Base-by-base conservation (phyloP, 2,888 invertebrate genomes). In the Laothoe populi region DNA sequence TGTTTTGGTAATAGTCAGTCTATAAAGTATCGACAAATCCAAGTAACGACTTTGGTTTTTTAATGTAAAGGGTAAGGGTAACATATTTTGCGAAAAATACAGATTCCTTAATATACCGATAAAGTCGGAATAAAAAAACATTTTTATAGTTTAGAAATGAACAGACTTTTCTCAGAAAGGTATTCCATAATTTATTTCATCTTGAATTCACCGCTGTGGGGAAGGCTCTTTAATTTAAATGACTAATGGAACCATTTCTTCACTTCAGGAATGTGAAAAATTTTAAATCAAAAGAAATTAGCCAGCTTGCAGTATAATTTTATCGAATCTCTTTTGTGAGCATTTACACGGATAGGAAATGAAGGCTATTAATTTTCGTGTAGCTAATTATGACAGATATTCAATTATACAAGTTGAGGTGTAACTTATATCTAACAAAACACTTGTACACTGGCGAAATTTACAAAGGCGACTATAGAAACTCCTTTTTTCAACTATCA, bases 161-260 rank as follows among this genome's bases (percentile, higher is more conserved):
- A 86, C 83, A 81, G 73, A 82, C 84, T 83, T 86, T 82, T 79
- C 74, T 79, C 67, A 65, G 68, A 74, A 72, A 75, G 71, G 77
- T 79, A 81, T 83, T 83, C 79, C 21, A 80, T 81, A 86, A 84
- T 86, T 84, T 84, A 83, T 86, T 84, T 82, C 76, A 77, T 81
- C 76, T 82, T 75, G 74, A 74, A 79, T 81, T 79, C 72, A 66
- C 73, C 70, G 68, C 72, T 73, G 73, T 67, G 71, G 75, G 69
- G 65, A 69, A 63, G 70, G 69, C 70, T 66, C 65, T 79, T 69
- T 67, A 65, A 72, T 75, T 73, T 74, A 71, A 78, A 79, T 75
- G 70, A 74, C 70, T 72, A 74, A 72, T 72, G 66, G 68, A 75
- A 69, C 65, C 59, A 70, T 74, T 71, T 65, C 64, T 66, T 42